These are phyloP conservation scores for Acipenser transmontanus DNA, from an alignment of 2,797 vertebrate genomes.

Conservation along the genomic window DNA sequence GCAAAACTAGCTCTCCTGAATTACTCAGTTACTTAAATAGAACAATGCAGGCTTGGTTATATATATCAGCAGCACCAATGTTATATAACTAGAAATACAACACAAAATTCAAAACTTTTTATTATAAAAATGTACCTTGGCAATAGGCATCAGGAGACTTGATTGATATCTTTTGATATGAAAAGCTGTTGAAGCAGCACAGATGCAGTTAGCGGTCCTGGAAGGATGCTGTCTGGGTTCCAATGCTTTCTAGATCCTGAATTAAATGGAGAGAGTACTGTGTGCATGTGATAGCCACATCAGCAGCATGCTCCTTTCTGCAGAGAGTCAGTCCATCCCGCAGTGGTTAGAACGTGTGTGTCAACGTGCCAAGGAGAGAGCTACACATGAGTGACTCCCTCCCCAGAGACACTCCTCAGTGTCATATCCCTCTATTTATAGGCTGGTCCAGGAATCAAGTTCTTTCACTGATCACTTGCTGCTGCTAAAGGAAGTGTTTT, in stretches of 20 bases:
- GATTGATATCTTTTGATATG: background rate
- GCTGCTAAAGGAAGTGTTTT: background rate
- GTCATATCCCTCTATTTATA: slow-evolving; percentile 5
- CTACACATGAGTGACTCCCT: background rate
- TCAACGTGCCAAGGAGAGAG: slow-evolving; percentile 7
- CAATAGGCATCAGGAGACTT: slow-evolving; percentile 3
- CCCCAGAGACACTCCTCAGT: slow-evolving; percentile 6
- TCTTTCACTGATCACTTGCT: slow-evolving; percentile 4
- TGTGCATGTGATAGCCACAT: background rate
- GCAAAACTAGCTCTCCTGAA: no score
- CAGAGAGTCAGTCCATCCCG: background rate
- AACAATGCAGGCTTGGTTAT: no score
- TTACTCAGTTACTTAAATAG: no score
- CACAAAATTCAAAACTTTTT: background rate
- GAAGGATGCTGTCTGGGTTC: no score
- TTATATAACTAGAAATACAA: background rate
- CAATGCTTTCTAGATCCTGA: background rate
- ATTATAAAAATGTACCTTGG: slow-evolving; percentile 1
- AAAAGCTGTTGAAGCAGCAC: background rate
- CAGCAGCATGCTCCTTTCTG: slow-evolving; percentile 5
- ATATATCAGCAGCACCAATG: no score
- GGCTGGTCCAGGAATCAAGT: background rate
- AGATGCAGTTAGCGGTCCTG: no score
- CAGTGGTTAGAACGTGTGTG: slow-evolving; percentile 5
- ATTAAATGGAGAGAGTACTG: background rate